Conservation (phyloP, 2,888 invertebrate species). For the Phyllotreta striolata region DNA sequence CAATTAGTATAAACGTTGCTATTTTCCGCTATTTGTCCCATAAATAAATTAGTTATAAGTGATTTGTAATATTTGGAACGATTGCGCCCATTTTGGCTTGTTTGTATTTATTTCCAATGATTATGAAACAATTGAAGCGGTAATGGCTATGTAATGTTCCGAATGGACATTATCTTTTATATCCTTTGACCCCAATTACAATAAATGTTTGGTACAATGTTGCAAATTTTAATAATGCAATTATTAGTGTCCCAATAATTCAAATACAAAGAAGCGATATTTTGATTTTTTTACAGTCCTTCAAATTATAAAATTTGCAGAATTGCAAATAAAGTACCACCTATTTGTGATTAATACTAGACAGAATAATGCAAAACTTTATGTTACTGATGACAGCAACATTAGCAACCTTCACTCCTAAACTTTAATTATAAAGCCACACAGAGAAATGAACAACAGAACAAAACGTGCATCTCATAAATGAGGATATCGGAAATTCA, state of each 20-base stretch:
- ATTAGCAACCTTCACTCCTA: too few species aligned
- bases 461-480: too few species aligned
- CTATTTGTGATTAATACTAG: too few species aligned
- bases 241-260: background rate
- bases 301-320: too few species aligned
- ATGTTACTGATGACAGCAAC: too few species aligned
- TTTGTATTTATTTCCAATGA: conserved; percentile 34
- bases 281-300: too few species aligned
- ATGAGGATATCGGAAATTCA: too few species aligned
- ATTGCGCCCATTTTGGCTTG: conserved; percentile 14
- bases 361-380: too few species aligned
- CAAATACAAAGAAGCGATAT: background rate
- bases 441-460: too few species aligned
- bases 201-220: background rate
- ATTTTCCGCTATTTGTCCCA: conserved; percentile 25
- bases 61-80: conserved; percentile 25
- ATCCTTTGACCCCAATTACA: background rate
- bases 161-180: conserved; percentile 40
- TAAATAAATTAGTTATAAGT: conserved; percentile 30
- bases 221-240: background rate
- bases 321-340: too few species aligned
- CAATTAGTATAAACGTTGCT: conserved; percentile 28
- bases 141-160: conserved; percentile 43
- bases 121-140: conserved; percentile 38
- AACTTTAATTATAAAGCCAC: too few species aligned